Evolutionary conservation across 2,888 invertebrate genomes (phyloP).

Genomic region (Ochropleura plecta): DNA sequence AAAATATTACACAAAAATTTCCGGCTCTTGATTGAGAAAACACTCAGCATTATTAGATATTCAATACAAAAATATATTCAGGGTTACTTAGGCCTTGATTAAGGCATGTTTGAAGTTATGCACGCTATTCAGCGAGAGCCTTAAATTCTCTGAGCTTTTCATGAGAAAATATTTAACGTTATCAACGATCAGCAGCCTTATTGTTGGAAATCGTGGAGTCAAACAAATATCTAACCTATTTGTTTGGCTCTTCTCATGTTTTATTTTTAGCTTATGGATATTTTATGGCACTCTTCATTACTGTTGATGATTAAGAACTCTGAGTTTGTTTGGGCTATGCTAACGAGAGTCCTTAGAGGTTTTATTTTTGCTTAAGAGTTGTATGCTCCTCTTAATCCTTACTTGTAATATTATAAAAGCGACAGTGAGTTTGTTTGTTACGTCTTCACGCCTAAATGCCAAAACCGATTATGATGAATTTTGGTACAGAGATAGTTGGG

Average conservation of each 20-base stretch:
- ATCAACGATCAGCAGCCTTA: constrained; percentile 18
- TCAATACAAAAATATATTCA: constrained; percentile 33
- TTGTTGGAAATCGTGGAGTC: constrained; percentile 8
- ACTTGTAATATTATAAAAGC: too few species aligned
- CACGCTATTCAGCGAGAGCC: constrained; percentile 17
- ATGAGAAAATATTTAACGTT: constrained; percentile 17
- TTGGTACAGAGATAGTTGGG: too few species aligned
- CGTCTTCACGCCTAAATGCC: too few species aligned
- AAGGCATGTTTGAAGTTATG: constrained; percentile 37
- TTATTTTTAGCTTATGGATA: neutral
- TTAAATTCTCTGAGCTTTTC: constrained; percentile 34
- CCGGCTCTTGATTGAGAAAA: constrained; percentile 35
- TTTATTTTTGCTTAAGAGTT: neutral
- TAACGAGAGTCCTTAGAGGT: neutral
- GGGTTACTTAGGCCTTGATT: constrained; percentile 25
- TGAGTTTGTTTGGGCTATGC: neutral
- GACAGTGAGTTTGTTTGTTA: too few species aligned
- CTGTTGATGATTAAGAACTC: neutral
- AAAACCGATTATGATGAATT: too few species aligned
- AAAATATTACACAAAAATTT: constrained; percentile 25
- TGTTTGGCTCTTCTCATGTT: neutral
- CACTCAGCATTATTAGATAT: constrained; percentile 40
- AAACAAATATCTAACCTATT: constrained; percentile 14
- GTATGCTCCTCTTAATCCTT: neutral
- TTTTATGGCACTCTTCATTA: neutral